phyloP scores from a whole-genome alignment of 2,888 invertebrate genomes.

The Tachina grossa region DNA sequence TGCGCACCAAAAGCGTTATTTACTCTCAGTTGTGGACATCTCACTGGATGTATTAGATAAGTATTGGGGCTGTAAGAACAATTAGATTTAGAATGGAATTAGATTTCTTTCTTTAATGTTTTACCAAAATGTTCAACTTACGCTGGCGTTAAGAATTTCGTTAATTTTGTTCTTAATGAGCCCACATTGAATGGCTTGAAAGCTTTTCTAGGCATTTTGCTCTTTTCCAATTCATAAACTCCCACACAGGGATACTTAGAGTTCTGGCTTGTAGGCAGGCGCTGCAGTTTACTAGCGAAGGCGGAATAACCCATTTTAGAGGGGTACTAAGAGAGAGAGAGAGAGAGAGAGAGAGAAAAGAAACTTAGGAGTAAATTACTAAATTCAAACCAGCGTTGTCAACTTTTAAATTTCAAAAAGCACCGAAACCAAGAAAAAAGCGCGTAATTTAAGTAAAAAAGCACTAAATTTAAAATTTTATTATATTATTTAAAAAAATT shows the following conservation, averaged over 20 bases:
- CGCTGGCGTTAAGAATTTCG: conserved; percentile 74
- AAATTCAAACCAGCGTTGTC: no score
- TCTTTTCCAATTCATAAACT: conserved; percentile 74
- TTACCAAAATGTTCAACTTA: conserved; percentile 52
- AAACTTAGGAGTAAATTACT: not conserved
- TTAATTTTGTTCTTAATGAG: conserved; percentile 51
- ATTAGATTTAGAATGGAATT: not conserved
- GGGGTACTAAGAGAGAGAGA: conserved; percentile 74
- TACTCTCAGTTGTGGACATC: conserved; percentile 73
- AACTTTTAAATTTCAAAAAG: no score
- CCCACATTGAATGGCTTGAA: conserved; percentile 77
- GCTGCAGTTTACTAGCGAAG: conserved; percentile 76
- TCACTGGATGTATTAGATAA: conserved; percentile 72
- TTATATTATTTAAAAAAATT: no score
- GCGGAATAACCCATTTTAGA: conserved; percentile 78
- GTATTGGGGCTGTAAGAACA: conserved; percentile 74
- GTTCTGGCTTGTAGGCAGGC: conserved; percentile 71
- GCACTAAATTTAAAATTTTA: no score
- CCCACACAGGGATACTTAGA: conserved; percentile 77
- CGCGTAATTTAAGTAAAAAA: no score
- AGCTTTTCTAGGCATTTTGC: conserved; percentile 65
- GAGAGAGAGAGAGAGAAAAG: not conserved
- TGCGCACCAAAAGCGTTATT: conserved; percentile 76
- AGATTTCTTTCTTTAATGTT: not conserved
- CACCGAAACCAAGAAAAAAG: no score